Evolutionary conservation across 2,113 vertebrate species (phyloP), one percentile per base, ranked within the genome.

Genomic region (Eupsittula cactorum): DNA sequence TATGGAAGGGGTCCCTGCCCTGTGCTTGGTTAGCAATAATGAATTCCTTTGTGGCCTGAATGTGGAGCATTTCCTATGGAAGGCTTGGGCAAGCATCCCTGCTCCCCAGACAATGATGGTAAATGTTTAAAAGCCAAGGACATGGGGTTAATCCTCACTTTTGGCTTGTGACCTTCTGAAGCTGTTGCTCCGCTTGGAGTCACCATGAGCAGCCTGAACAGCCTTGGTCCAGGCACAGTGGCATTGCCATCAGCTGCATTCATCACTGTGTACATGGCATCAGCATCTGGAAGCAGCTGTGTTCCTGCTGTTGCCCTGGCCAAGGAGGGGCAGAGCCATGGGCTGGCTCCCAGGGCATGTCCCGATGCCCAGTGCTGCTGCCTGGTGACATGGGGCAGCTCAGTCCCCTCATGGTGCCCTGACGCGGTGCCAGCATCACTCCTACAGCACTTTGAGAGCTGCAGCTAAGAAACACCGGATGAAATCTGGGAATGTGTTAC

Each of bases 61-160:
- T 1, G 2, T 0, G 3, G 28, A 93, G 71, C 65, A 2, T 85
- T 95, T 96, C 94, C 87, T 86, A 18, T 28, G n/a, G 65, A 20
- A 47, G 80, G 70, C 70, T 73, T n/a, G 1, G 52, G 55, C 91
- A 89, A 91, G 87, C 74, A 82, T 15, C 90, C 59, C 93, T 4
- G 7, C 82, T 92, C 74, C 84, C 78, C 7, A 2, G 52, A 71
- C 23, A 5, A 2, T 10, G 6, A 4, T 46, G 59, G 96, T 95
- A 57, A 97, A 93, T 92, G 79, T 93, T 96, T 91, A 96, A 94
- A 96, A 96, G 88, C 93, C 93, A 83, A 92, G 96, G 92, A 74
- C 71, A 0, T 8, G 0, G 63, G n/a, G 93, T 92, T 94, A 93
- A 90, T 96, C 93, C 90, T 59, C 3, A 33, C 21, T 5, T 44